Base-by-base conservation (phyloP, 2,888 invertebrate species). In the Zelleria hepariella region DNA sequence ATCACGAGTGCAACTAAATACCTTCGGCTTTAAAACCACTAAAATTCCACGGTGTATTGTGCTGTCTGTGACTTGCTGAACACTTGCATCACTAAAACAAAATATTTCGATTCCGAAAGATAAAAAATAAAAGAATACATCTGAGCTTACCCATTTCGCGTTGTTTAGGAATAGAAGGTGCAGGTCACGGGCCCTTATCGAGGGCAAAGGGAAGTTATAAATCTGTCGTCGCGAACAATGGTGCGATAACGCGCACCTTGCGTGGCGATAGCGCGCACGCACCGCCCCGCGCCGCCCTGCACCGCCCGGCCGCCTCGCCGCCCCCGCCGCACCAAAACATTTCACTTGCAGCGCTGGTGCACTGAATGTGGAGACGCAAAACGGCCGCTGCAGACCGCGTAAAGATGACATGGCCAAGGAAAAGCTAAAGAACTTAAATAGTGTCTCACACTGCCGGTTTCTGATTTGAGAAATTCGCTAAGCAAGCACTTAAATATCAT, bases 181-280 rank as follows among this genome's bases (percentile, higher is more conserved):
- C 78, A 77, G 85, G 82, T 87, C 85, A 80, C 78, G 82, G 80
- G 83, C 86, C 88, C 87, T 87, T 86, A 87, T 88, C 85, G 81
- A 82, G 89, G 87, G 77, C 88, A 86, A 86, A 82, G 83, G 89
- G 89, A 89, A 88, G 86, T 82, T 82, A 84, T 89, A 88, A 88
- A 88, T 86, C 87, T 87, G 84, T 86, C 82, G 83, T 77, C 78
- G 82, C 77, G 82, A 86, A 87, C 87, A 87, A 88, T 88, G 79
- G 82, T 69, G 79, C 86, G 87, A 87, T 88, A 87, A 85, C 76
- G 78, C 77, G 75, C 85, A 86, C 85, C 84, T 85, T 84, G 79
- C 82, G 75, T 73, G 74, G 73, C 64, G 77, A 77, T 77, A 78
- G 74, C 67, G 63, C 63, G 58, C 67, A 61, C 64, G 23, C 66